Conservation (phyloP, 2,113 vertebrate genomes). For the Azemiops feae region DNA sequence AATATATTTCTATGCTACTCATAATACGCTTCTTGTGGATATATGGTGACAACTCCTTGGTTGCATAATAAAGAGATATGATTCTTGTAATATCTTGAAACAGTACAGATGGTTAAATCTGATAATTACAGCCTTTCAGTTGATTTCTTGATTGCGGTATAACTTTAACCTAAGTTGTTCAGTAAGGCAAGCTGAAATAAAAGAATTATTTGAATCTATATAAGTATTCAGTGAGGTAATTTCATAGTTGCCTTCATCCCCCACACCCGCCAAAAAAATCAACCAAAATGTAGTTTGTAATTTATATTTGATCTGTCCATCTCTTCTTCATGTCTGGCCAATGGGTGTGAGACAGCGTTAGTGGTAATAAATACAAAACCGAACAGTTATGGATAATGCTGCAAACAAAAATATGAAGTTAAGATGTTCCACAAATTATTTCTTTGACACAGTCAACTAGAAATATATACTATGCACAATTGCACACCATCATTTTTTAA, state of each 20-base stretch:
- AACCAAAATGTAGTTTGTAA: background rate
- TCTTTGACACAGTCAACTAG: conserved; percentile 11
- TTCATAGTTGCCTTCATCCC: background rate
- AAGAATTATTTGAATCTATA: background rate
- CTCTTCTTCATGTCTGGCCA: background rate
- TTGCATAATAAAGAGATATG: background rate
- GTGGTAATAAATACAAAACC: background rate
- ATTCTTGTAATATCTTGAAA: background rate
- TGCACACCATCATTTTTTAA: background rate
- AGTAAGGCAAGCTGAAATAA: background rate
- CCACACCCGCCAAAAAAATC: background rate
- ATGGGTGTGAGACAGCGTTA: background rate
- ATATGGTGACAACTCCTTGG: background rate
- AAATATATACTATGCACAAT: background rate
- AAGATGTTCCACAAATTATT: background rate
- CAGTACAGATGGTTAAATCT: background rate
- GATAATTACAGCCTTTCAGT: background rate
- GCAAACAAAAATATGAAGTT: background rate
- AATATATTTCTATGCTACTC: background rate
- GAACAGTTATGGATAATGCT: background rate
- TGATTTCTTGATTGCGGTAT: background rate
- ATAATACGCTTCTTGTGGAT: background rate
- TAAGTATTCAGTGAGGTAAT: background rate
- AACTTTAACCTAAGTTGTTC: background rate
- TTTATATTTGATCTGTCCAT: background rate